phyloP scores from a whole-genome alignment of 1,140 invertebrate genomes.

The Drosophila santomea region DNA sequence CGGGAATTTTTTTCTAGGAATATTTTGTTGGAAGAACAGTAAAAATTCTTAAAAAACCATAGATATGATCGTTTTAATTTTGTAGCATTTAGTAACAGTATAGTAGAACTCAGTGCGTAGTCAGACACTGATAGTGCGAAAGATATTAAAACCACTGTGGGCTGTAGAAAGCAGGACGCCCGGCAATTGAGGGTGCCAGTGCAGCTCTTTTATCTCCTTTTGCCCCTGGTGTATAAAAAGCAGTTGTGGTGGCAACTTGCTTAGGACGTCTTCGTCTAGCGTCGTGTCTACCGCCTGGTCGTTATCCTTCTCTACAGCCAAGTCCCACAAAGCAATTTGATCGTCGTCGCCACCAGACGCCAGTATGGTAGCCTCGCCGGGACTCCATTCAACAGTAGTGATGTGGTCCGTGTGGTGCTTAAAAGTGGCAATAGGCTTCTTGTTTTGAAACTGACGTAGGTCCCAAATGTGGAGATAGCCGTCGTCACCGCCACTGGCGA shows the following conservation, averaged over 20 bases:
- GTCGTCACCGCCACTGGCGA: constrained; percentile 98
- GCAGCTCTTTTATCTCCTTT: constrained; percentile 98
- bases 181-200: constrained; percentile 98
- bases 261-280: constrained; percentile 79
- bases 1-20: too few relatives aligned
- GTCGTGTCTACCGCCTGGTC: constrained; percentile 86
- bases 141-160: constrained; percentile 97
- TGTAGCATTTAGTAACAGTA: too few relatives aligned
- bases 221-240: constrained; percentile 99
- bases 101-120: not conserved
- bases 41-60: too few relatives aligned
- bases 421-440: constrained; percentile 94
- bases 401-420: constrained; percentile 97
- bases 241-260: constrained; percentile 96
- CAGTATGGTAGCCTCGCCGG: constrained; percentile 95
- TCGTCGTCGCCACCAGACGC: constrained; percentile 97
- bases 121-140: constrained; percentile 98
- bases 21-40: too few relatives aligned
- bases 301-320: constrained; percentile 93
- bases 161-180: constrained; percentile 98
- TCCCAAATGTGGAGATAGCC: constrained; percentile 98
- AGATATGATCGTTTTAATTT: too few relatives aligned
- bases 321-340: constrained; percentile 98
- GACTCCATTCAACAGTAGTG: constrained; percentile 99
- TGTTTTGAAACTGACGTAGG: constrained; percentile 93